Percentiles rank a stretch among this genome's conserved stretches.
phyloP scores from a whole-genome alignment of 2,113 vertebrate genomes.

The Triplophysa tibetana region DNA sequence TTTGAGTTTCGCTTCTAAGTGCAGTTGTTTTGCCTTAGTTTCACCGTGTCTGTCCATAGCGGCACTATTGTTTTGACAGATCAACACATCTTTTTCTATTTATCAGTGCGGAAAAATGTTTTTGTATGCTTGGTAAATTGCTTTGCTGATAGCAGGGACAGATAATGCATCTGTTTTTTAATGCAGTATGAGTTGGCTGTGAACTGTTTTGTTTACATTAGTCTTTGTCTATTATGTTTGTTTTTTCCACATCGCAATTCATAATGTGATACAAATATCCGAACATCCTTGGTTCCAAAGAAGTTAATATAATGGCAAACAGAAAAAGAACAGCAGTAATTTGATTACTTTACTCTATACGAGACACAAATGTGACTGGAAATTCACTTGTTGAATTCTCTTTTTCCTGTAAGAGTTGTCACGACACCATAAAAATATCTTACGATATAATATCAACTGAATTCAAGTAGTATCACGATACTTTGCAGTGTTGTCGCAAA shows the following conservation, averaged over 20 bases:
- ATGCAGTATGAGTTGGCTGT: neutral
- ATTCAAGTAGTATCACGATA: no score
- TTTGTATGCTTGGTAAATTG: slow-evolving; percentile 3
- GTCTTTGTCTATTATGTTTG: neutral
- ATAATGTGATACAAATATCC: neutral
- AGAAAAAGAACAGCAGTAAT: no score
- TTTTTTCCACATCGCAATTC: neutral
- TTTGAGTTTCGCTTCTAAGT: slow-evolving; percentile 41
- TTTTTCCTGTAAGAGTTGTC: neutral
- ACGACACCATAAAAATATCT: no score
- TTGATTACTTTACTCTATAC: neutral
- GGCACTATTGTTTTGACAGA: slow-evolving; percentile 22
- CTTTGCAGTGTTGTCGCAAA: no score
- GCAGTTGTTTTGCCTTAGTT: slow-evolving; percentile 42
- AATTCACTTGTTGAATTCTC: neutral
- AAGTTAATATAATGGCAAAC: neutral
- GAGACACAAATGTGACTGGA: neutral
- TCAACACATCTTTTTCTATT: slow-evolving; percentile 5
- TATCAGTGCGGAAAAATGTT: neutral
- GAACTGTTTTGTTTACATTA: slow-evolving; percentile 2
- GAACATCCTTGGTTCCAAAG: neutral
- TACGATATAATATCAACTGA: no score
- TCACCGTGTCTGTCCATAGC: slow-evolving; percentile 2
- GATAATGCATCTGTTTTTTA: neutral
- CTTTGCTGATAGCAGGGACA: neutral